Evolutionary conservation across 2,888 invertebrate species (phyloP), one percentile per base, ranked within the genome.

Genomic region (Petrophora chlorosata): DNA sequence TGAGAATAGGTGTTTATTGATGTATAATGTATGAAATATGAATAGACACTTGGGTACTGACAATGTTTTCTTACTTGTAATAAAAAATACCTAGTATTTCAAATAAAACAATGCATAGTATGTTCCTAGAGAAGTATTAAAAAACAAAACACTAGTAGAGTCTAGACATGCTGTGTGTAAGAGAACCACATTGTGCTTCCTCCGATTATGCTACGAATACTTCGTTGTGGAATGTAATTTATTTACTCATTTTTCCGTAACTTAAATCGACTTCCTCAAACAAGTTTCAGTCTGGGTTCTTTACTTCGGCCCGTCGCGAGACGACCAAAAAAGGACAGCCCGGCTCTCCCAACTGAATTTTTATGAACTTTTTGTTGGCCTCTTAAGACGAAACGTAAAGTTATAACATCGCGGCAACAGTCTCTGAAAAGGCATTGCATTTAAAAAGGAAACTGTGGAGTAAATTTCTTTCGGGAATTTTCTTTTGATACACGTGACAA

Each of bases 221-320:
- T 43, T 9, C 29, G 15, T 32, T 42, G 42, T 25, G 17, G 32
- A 46, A 52, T 35, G 38, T 46, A 67, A 74, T 75, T 71, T 63
- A 46, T 44, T 30, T 61, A 67, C 64, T 74, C 70, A 67, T 59
- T 63, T 76, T 71, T 78, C 75, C 67, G 73, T 81, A 86, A 86
- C 79, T 87, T 86, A 82, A 85, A 87, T 85, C 82, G 84, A 86
- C 84, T 87, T 85, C 72, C 70, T 65, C 70, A 75, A 82, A 82
- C 76, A 83, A 85, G 74, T 83, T 85, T 77, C 70, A 72, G 75
- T 64, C 61, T 32, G 39, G 75, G 70, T 67, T 80, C 70, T 76
- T 76, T 74, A 74, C 77, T 70, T 70, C 68, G 75, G 61, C 63
- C 71, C 70, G 40, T 50, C 38, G 39, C 40, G 48, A 59, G 54